Evolutionary conservation across 2,113 vertebrate species (phyloP), one percentile per base, ranked within the genome.

Genomic region (Alligator mississippiensis): DNA sequence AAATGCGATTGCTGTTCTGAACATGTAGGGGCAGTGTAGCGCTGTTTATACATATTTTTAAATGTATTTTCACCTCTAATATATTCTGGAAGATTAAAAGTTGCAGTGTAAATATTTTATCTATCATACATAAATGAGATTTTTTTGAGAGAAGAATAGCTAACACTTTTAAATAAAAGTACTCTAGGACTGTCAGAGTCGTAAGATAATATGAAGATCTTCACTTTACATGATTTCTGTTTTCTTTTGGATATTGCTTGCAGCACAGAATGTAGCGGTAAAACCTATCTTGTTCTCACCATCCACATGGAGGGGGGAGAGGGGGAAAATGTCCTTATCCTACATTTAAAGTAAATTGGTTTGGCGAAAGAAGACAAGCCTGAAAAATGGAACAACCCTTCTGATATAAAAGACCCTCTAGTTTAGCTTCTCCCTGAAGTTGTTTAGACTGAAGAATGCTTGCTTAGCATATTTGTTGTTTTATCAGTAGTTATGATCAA

Each of bases 1-100:
- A 90, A 64, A 9, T 98, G 98, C 88, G 97, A 93, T 97, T 97
- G 97, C 92, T 75, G 60, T 66, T 87, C 55, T 93, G 94, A 95
- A 97, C 98, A 2, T 95, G 90, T 89, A 98, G 98, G 97, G 98
- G 98, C 98, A 98, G 95, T 98, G 90, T 96, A 90, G 96, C 93
- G 95, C 97, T 96, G 86, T 90, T 30, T 90, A 92, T 96, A 92
- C 86, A 84, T 88, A 58, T 87, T 58, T 4, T 27, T 78, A 9
- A 47, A 55, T 30, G 15, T 88, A 82, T 88, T 89, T 12, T 68
- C 90, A 34, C 84, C 86, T 85, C 87, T 59, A 78, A 5, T 74
- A 38, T 90, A 27, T 54, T 91, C n/a, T 84, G 47, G 30, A 92
- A 93, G 77, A 57, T 70, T 22, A 22, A 0, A 0, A 13, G 72